Conservation (phyloP, 2,888 invertebrate genomes). For the Leptothorax acervorum region DNA sequence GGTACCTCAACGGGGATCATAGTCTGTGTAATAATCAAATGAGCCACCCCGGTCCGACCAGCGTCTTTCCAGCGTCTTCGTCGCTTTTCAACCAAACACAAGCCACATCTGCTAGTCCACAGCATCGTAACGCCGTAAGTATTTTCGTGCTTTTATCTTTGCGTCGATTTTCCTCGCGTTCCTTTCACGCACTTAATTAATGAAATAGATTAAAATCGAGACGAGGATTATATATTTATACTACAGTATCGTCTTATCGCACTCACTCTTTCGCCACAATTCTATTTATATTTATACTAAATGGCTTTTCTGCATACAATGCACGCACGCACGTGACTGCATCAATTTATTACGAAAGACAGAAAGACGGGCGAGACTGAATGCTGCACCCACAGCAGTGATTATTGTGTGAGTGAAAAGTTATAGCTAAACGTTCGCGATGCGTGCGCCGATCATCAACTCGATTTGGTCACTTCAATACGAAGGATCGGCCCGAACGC, state of each 20-base stretch:
- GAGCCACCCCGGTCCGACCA: constrained; percentile 85
- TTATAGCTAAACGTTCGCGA: constrained; percentile 23
- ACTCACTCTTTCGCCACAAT: not conserved
- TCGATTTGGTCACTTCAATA: constrained; percentile 51
- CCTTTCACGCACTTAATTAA: not conserved
- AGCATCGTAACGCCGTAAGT: constrained; percentile 87
- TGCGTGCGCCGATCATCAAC: constrained; percentile 35
- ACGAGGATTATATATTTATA: not conserved
- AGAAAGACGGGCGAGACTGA: constrained; percentile 39
- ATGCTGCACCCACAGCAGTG: constrained; percentile 31
- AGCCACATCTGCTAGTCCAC: constrained; percentile 89
- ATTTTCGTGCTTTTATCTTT: not conserved
- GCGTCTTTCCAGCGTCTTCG: constrained; percentile 85
- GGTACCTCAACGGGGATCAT: constrained; percentile 89
- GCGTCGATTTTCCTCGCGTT: not conserved
- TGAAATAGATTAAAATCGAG: not conserved
- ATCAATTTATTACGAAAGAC: constrained; percentile 41
- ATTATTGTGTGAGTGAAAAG: constrained; percentile 29
- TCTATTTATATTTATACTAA: constrained; percentile 38
- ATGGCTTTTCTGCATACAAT: constrained; percentile 33
- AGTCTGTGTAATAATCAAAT: constrained; percentile 86
- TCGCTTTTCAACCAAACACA: constrained; percentile 86
- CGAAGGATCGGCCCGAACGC: constrained; percentile 30
- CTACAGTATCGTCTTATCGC: not conserved
- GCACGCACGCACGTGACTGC: constrained; percentile 14